phyloP scores from a whole-genome alignment of 2,113 vertebrate species.

The Picathartes gymnocephalus region DNA sequence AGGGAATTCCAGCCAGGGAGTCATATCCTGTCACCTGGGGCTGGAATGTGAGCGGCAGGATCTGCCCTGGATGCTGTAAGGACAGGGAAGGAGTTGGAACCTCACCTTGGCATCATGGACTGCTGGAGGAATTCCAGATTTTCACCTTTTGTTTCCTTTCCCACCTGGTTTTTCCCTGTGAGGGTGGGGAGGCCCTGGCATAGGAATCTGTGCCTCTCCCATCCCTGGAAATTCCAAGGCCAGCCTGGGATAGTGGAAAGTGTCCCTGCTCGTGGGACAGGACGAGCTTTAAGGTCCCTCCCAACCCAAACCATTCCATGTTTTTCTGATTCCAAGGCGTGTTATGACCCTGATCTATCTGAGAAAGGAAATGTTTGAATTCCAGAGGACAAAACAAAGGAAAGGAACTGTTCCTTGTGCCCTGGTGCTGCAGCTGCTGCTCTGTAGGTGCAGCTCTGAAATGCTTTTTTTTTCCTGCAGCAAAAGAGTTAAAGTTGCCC shows the following conservation, averaged over 20 bases:
- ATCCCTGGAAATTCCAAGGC: not conserved
- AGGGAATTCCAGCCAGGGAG: not conserved
- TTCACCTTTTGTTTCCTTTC: not conserved
- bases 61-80: fast-evolving
- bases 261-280: not conserved
- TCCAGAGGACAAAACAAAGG: not conserved
- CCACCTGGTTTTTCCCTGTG: not conserved
- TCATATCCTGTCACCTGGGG: not conserved
- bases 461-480: not conserved
- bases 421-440: fast-evolving
- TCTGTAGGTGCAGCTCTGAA: not conserved
- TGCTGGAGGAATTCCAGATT: fast-evolving
- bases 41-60: not conserved
- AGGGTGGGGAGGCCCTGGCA: not conserved
- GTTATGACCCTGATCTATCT: not conserved
- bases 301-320: not conserved
- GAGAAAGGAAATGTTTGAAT: not conserved
- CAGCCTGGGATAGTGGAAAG: not conserved
- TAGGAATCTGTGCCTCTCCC: not conserved
- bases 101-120: fast-evolving
- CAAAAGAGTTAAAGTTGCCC: not conserved
- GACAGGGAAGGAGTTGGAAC: not conserved
- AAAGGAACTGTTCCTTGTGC: not conserved
- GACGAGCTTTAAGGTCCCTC: not conserved
- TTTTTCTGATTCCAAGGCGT: not conserved